Conservation (phyloP, 2,888 invertebrate genomes). For the Dusona sp. region DNA sequence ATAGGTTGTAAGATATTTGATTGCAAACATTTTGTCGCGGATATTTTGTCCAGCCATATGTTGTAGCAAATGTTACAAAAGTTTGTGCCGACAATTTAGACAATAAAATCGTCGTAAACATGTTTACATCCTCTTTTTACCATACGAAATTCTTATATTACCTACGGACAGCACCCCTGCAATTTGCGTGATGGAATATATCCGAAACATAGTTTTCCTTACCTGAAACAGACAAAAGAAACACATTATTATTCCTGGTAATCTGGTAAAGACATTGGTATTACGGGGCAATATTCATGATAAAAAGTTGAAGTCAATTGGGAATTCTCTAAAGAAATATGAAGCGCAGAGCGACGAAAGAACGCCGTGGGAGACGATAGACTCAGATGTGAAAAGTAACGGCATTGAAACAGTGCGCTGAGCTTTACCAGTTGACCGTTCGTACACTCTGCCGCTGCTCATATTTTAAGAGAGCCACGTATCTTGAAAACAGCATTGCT, state of each 20-base stretch:
- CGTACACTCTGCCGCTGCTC: slow-evolving; percentile 58
- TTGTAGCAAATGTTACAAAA: not conserved
- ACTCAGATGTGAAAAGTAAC: slow-evolving; percentile 78
- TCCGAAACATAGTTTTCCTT: slow-evolving; percentile 41
- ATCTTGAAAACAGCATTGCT: slow-evolving; percentile 56
- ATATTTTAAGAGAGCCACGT: slow-evolving; percentile 77
- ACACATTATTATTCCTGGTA: slow-evolving; percentile 22
- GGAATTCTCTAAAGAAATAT: slow-evolving; percentile 34
- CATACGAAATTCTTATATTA: slow-evolving; percentile 10
- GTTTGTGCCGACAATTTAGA: not conserved
- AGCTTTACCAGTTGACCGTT: slow-evolving; percentile 33
- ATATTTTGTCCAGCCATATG: not conserved
- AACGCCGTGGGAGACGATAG: slow-evolving; percentile 68
- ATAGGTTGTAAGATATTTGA: not conserved
- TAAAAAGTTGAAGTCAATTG: slow-evolving; percentile 55
- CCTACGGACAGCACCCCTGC: slow-evolving; percentile 11
- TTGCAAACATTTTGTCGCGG: slow-evolving; percentile 2
- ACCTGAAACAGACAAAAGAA: slow-evolving; percentile 63
- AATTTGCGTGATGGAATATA: not conserved
- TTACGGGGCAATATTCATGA: not conserved
- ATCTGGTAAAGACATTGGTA: slow-evolving; percentile 5
- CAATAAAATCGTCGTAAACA: not conserved
- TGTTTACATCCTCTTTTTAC: not conserved
- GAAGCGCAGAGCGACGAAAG: slow-evolving; percentile 63
- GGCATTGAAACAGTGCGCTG: slow-evolving; percentile 73